Conservation (phyloP, 1,140 invertebrate species). For the Atta colombica region DNA sequence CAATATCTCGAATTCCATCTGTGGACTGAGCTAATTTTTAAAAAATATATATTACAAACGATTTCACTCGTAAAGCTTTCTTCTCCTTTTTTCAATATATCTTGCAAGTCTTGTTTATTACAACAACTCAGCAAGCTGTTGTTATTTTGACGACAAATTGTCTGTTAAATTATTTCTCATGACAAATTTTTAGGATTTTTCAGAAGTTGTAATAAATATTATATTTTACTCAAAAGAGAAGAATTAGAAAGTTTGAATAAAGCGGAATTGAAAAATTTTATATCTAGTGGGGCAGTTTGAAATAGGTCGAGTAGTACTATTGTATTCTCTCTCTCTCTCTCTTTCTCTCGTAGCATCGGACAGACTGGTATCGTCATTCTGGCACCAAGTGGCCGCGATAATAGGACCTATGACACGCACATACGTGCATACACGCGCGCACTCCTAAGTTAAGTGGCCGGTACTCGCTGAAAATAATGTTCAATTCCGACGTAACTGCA, state of each 20-base stretch:
- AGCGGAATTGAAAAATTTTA: slow-evolving; percentile 6
- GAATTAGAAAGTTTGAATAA: neutral
- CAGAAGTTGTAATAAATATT: neutral
- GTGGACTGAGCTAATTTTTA: neutral
- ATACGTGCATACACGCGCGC: slow-evolving; percentile 61
- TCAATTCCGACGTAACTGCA: slow-evolving; percentile 78
- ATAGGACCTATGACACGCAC: slow-evolving; percentile 80
- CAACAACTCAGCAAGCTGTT: too few relatives aligned
- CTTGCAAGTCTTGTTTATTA: neutral
- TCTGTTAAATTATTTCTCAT: neutral
- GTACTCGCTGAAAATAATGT: slow-evolving; percentile 80
- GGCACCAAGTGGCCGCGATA: slow-evolving; percentile 79
- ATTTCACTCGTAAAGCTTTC: neutral
- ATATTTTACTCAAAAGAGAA: neutral
- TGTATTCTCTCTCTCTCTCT: slow-evolving; percentile 5
- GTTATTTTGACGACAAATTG: neutral
- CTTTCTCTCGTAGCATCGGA: slow-evolving; percentile 40
- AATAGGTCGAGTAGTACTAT: slow-evolving; percentile 49
- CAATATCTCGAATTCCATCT: slow-evolving; percentile 25
- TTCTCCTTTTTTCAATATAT: neutral
- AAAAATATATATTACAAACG: neutral
- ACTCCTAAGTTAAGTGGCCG: slow-evolving; percentile 72
- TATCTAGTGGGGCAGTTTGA: slow-evolving; percentile 7
- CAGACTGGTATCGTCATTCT: slow-evolving; percentile 77
- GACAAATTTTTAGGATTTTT: neutral